Conservation (phyloP, 1,140 invertebrate genomes). For the Phortica variegata region DNA sequence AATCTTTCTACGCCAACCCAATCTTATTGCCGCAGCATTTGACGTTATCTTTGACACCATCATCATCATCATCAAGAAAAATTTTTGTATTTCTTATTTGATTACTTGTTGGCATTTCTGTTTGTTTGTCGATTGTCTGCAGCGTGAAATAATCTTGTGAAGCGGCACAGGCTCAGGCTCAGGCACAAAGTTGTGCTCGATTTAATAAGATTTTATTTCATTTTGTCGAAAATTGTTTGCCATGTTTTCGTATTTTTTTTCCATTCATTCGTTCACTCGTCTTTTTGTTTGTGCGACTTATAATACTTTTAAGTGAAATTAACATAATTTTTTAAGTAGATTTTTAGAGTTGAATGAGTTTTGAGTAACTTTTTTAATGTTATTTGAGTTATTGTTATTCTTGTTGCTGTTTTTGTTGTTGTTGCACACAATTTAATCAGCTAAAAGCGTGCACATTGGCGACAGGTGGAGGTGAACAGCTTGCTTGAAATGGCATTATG, state of each 20-base stretch:
- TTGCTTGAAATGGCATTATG: too few species aligned
- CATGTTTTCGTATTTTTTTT: too few species aligned
- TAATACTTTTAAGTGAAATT: not conserved
- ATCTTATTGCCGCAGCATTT: conserved; percentile 4
- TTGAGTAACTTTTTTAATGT: not conserved
- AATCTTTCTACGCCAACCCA: not conserved
- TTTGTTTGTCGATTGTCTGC: conserved; percentile 4
- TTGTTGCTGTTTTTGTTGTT: too few species aligned
- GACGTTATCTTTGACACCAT: conserved; percentile 1
- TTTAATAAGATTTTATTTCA: conserved; percentile 6
- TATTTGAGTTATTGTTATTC: too few species aligned
- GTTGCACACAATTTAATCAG: too few species aligned
- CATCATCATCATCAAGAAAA: not conserved
- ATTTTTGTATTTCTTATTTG: not conserved
- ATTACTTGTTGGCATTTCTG: not conserved
- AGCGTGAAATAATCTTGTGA: not conserved
- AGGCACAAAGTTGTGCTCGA: not conserved
- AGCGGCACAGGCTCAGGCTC: too few species aligned
- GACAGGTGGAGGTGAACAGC: too few species aligned
- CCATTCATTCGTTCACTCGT: too few species aligned
- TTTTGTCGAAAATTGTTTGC: too few species aligned
- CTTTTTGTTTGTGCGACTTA: too few species aligned
- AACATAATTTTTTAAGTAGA: conserved; percentile 4
- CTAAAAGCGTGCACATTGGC: too few species aligned
- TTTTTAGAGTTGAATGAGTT: not conserved